Conservation (phyloP, 2,888 invertebrate genomes). For the Eupithecia centaureata region DNA sequence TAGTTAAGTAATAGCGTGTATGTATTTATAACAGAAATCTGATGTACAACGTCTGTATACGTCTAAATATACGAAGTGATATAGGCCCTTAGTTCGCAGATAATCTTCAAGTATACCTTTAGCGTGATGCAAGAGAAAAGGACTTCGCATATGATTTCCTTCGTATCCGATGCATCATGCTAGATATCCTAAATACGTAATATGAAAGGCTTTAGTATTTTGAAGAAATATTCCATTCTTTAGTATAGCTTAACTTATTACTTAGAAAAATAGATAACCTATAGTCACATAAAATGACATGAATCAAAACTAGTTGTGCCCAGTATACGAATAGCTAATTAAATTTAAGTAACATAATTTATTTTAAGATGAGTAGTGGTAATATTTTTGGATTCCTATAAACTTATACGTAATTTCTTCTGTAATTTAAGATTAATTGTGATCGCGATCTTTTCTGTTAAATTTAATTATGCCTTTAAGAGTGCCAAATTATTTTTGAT, state of each 20-base stretch:
- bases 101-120: constrained; percentile 58
- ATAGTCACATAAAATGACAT: constrained; percentile 82
- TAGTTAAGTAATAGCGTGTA: constrained; percentile 55
- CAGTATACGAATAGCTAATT: constrained; percentile 84
- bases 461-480: constrained; percentile 60
- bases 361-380: constrained; percentile 82
- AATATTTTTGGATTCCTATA: constrained; percentile 85
- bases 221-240: constrained; percentile 81
- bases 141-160: constrained; percentile 14
- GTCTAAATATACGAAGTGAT: constrained; percentile 70
- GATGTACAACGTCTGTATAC: constrained; percentile 84
- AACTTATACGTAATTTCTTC: constrained; percentile 79
- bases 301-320: constrained; percentile 84
- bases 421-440: constrained; percentile 56
- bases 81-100: constrained; percentile 50
- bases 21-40: constrained; percentile 74
- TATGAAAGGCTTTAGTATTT: constrained; percentile 78
- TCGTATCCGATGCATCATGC: constrained; percentile 55
- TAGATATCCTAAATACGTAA: constrained; percentile 77
- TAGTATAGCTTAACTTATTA: constrained; percentile 82
- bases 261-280: constrained; percentile 80
- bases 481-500: constrained; percentile 78
- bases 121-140: constrained; percentile 54
- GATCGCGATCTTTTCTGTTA: constrained; percentile 68
- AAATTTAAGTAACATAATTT: constrained; percentile 78